A percentile compares a stretch with the other conserved stretches of the same genome.
Conservation (phyloP, 1,140 invertebrate species). For the Bicyclus anynana region DNA sequence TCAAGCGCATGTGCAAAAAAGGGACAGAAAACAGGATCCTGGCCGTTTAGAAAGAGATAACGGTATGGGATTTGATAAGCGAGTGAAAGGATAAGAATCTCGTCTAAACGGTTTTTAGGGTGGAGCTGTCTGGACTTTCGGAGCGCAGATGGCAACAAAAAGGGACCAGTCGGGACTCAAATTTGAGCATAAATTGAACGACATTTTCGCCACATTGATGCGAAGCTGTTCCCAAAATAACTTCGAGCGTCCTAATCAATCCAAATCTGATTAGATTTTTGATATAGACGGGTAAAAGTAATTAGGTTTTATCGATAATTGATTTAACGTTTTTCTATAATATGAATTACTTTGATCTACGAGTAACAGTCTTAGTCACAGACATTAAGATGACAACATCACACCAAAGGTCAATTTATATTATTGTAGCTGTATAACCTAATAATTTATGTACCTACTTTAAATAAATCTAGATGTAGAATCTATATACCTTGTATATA, state of each 20-base stretch:
- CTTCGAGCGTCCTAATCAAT: not conserved
- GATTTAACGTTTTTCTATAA: no score
- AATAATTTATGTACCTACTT: no score
- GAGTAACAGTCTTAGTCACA: no score
- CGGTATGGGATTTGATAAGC: constrained; percentile 49
- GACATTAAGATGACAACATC: no score
- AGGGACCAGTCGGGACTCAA: constrained; percentile 70
- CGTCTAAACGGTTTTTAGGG: constrained; percentile 72
- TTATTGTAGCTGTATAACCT: no score
- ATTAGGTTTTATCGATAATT: no score
- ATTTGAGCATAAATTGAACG: constrained; percentile 75
- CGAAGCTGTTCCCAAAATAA: constrained; percentile 27
- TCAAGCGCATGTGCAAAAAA: constrained; percentile 55
- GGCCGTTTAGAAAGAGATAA: constrained; percentile 62
- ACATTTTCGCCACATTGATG: constrained; percentile 71
- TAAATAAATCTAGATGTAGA: no score
- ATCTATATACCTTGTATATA: no score
- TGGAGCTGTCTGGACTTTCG: constrained; percentile 73
- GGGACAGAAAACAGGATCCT: constrained; percentile 65
- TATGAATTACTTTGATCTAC: no score
- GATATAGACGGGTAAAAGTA: not conserved
- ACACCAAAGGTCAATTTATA: no score
- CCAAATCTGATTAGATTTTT: not conserved
- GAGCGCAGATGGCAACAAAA: constrained; percentile 74
- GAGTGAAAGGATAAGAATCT: constrained; percentile 65